These are phyloP conservation scores for Drosophila equinoxialis DNA, from an alignment of 1,140 invertebrate species.

Conservation along the genomic window DNA sequence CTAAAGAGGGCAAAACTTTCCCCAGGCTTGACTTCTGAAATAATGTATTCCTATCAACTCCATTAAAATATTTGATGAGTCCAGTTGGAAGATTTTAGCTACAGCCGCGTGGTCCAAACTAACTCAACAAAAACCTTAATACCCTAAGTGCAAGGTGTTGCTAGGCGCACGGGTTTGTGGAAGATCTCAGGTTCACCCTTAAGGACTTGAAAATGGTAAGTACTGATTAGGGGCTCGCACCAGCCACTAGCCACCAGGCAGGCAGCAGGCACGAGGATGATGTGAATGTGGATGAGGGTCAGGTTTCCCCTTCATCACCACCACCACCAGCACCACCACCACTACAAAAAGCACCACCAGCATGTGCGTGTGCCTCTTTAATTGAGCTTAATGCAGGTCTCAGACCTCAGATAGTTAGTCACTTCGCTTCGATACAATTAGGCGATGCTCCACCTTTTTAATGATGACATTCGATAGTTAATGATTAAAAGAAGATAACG, in stretches of 20 bases:
- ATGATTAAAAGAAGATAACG: not conserved
- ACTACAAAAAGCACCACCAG: not conserved
- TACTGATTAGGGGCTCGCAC: constrained; percentile 37
- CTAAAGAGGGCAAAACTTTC: too few relatives aligned
- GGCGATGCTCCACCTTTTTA: constrained; percentile 50
- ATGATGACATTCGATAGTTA: constrained; percentile 46
- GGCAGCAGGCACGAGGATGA: not conserved
- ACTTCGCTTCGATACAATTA: constrained; percentile 33
- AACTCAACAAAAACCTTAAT: not conserved
- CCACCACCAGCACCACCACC: too few relatives aligned
- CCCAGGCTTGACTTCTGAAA: too few relatives aligned
- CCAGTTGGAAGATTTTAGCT: too few relatives aligned
- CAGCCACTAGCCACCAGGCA: not conserved
- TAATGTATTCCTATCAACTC: too few relatives aligned
- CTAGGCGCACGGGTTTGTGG: constrained; percentile 42
- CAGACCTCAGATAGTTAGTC: not conserved
- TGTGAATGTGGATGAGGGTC: constrained; percentile 25
- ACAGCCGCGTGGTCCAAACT: too few relatives aligned
- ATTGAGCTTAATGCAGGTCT: constrained; percentile 53
- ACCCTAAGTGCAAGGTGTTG: constrained; percentile 53
- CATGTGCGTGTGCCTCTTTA: constrained; percentile 24
- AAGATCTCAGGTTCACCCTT: constrained; percentile 5
- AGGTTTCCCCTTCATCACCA: not conserved
- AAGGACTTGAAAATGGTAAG: constrained; percentile 13
- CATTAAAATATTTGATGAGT: too few relatives aligned